Evolutionary conservation across 2,888 invertebrate genomes (phyloP), one percentile per base, ranked within the genome.

Genomic region (Aphidius colemani): DNA sequence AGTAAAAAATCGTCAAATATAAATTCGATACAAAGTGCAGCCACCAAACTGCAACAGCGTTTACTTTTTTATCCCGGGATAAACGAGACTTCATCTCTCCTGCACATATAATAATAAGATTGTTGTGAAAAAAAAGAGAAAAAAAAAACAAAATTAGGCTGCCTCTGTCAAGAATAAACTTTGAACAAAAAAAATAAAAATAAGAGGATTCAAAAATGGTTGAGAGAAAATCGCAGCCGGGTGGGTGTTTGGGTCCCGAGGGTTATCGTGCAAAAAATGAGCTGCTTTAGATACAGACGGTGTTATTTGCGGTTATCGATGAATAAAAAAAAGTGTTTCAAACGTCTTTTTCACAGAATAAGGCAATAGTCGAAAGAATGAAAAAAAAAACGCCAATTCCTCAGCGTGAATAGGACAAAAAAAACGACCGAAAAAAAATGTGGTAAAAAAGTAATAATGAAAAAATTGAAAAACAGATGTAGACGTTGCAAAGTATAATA

Each of bases 361-460:
- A 30, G 30, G 5, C 30, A 30, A 30, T 51, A 56, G 59, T 51
- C 59, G 57, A 50, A 46, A 62, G 44, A 63, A 62, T 60, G 63
- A 63, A 51, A 40, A 57, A 46, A 7, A 11, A 48, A 13, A 48
- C 45, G 58, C 43, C 45, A 66, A 66, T 44, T 59, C 59, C 46
- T 39, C 60, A 43, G 45, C 51, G 45, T 63, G 68, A 67, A 67
- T 65, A 66, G 65, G 44, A 63, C 66, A 55, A 60, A 61, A 60
- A 63, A 49, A 43, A 40, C 46, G 5, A 30, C 5, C 30, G 5
- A 30, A 30, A 30, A 30, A 30, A 30, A 30, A 30, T 30, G 30
- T 5, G 30, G 30, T 30, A 59, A 51, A 45, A 45, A 58, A 50
- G 8, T 18, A 30, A 40, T 41, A 53, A 48, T 44, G 49, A 59